These are phyloP conservation scores for Scaptodrosophila lebanonensis DNA, from an alignment of 1,140 invertebrate species.

Conservation along the genomic window DNA sequence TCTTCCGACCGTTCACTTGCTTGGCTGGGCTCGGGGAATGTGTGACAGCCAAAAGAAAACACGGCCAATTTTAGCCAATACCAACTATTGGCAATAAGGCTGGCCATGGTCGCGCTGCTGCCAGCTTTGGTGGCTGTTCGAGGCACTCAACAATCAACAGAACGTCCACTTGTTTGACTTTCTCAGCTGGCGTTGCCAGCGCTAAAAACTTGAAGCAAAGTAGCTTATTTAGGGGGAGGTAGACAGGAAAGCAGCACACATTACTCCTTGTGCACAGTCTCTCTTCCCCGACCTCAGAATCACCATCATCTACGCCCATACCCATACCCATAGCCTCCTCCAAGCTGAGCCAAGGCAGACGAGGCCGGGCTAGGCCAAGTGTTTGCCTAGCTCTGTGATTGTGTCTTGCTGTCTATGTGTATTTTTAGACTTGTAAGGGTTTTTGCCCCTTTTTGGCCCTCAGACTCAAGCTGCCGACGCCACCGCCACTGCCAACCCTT, in stretches of 20 bases:
- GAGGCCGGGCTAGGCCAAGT: too few species aligned
- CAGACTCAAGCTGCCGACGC: slow-evolving; percentile 3
- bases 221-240: slow-evolving; percentile 43
- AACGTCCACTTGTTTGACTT: slow-evolving; percentile 66
- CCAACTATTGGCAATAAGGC: background rate
- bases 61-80: slow-evolving; percentile 39
- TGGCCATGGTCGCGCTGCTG: slow-evolving; percentile 5
- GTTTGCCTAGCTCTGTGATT: background rate
- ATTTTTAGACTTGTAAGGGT: slow-evolving; percentile 61
- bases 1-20: background rate
- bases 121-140: slow-evolving; percentile 3
- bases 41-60: slow-evolving; percentile 57
- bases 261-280: too few species aligned
- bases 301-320: too few species aligned
- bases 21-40: slow-evolving; percentile 8
- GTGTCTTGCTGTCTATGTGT: slow-evolving; percentile 26
- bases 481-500: background rate
- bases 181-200: slow-evolving; percentile 38
- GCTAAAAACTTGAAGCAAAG: slow-evolving; percentile 28
- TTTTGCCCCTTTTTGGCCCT: slow-evolving; percentile 50
- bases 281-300: too few species aligned
- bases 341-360: too few species aligned
- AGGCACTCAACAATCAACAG: slow-evolving; percentile 55
- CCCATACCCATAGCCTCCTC: too few species aligned
- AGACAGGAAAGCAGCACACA: too few species aligned